Conservation (phyloP, 2,113 vertebrate genomes). For the Neogobius melanostomus region DNA sequence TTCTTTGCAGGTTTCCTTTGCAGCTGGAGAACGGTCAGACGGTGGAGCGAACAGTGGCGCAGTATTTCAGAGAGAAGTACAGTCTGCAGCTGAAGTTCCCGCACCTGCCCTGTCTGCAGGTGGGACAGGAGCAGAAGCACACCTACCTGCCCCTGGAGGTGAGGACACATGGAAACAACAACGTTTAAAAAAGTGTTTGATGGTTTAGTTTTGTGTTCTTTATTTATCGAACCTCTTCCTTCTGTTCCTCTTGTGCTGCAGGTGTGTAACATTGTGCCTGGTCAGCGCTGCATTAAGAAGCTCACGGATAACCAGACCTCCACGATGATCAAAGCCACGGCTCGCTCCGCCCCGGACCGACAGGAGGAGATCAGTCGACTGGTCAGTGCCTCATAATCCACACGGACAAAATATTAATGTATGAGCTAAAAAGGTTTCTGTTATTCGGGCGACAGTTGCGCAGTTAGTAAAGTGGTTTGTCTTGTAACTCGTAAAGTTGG, state of each 20-base stretch:
- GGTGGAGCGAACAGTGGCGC: slow-evolving; percentile 94
- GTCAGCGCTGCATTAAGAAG: slow-evolving; percentile 96
- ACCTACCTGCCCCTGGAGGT: slow-evolving; percentile 98
- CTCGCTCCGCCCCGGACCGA: slow-evolving; percentile 91
- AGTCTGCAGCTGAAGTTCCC: slow-evolving; percentile 96
- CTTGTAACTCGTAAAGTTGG: too few relatives aligned
- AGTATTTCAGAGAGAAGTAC: slow-evolving; percentile 98
- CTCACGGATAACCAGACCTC: slow-evolving; percentile 97
- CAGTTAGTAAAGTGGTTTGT: too few relatives aligned
- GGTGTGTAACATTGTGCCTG: slow-evolving; percentile 96
- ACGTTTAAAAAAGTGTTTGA: too few relatives aligned
- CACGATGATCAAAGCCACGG: slow-evolving; percentile 98
- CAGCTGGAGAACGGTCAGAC: slow-evolving; percentile 97
- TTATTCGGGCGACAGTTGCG: too few relatives aligned
- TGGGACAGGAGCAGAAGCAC: slow-evolving; percentile 98
- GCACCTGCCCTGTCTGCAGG: slow-evolving; percentile 95
- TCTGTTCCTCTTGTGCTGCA: slow-evolving; percentile 37
- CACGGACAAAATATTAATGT: too few relatives aligned
- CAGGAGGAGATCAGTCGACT: slow-evolving; percentile 95
- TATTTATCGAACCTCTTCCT: background rate
- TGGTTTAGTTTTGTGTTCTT: too few relatives aligned
- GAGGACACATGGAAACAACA: slow-evolving; percentile 40
- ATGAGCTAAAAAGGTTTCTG: too few relatives aligned
- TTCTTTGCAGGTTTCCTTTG: slow-evolving; percentile 86
- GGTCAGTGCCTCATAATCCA: slow-evolving; percentile 74